phyloP scores from a whole-genome alignment of 2,797 vertebrate genomes.

The Neosilurus mollespiculum region DNA sequence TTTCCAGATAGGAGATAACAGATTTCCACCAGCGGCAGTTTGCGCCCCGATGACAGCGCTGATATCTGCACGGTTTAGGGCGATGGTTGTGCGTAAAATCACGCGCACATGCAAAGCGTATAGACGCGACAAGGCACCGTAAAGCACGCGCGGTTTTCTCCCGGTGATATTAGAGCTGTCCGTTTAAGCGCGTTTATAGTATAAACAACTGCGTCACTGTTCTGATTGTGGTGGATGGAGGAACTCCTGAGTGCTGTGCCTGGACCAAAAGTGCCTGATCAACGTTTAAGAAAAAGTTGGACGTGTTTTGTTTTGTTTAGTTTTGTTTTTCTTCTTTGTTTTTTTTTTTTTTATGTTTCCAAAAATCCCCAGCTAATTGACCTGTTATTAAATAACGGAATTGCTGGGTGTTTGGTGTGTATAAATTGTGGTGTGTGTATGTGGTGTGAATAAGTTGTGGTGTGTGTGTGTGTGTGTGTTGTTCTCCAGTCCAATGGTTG shows the following conservation, averaged over 20 bases:
- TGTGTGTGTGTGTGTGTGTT: background rate
- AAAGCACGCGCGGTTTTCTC: background rate
- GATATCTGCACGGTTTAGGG: no score
- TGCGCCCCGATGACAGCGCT: background rate
- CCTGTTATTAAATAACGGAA: background rate
- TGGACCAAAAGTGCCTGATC: background rate
- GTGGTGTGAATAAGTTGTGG: no score
- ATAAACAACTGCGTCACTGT: conserved; percentile 52
- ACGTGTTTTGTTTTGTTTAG: no score
- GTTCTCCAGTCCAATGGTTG: background rate
- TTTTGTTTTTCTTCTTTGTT: background rate
- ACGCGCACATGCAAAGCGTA: background rate
- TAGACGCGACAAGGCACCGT: background rate
- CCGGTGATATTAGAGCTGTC: background rate
- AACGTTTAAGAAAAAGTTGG: background rate
- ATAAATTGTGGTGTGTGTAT: background rate
- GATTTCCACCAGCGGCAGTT: no score
- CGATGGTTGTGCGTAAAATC: background rate
- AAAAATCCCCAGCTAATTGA: background rate
- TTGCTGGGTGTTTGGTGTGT: background rate
- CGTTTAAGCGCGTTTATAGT: background rate
- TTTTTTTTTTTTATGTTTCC: background rate
- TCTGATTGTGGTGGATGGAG: background rate
- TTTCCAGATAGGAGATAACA: no score
- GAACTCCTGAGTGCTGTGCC: background rate